phyloP scores from a whole-genome alignment of 2,113 vertebrate species.

The Heliornis fulica region DNA sequence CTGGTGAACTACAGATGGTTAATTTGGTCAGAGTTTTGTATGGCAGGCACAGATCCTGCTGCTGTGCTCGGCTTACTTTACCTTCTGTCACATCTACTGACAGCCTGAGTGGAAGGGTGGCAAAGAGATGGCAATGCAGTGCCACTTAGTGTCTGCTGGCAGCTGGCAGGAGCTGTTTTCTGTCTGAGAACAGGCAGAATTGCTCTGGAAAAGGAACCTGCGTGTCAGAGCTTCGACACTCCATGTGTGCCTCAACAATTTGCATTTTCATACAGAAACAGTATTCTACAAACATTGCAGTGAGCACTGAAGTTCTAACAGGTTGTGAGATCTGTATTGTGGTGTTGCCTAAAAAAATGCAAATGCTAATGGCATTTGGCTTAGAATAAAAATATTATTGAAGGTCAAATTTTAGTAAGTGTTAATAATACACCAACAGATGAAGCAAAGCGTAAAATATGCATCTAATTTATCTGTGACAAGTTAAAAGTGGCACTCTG shows the following conservation, averaged over 20 bases:
- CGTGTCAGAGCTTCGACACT: background rate
- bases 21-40: rapidly evolving
- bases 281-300: background rate
- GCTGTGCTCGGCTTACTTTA: no score
- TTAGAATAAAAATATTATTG: background rate
- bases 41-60: background rate
- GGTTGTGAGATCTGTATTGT: background rate
- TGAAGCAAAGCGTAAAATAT: background rate
- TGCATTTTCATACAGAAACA: background rate
- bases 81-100: no score
- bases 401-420: background rate
- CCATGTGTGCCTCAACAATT: background rate
- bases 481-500: background rate
- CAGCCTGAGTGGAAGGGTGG: background rate
- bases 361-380: background rate
- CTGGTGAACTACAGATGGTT: background rate
- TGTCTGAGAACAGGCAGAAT: background rate
- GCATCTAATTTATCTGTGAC: background rate
- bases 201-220: background rate
- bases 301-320: background rate
- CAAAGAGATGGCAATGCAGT: background rate
- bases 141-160: background rate
- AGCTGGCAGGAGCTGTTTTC: background rate
- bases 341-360: background rate
- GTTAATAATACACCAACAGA: background rate